Evolutionary conservation across 2,797 vertebrate genomes (phyloP).

Genomic region (Simalia tracyae): DNA sequence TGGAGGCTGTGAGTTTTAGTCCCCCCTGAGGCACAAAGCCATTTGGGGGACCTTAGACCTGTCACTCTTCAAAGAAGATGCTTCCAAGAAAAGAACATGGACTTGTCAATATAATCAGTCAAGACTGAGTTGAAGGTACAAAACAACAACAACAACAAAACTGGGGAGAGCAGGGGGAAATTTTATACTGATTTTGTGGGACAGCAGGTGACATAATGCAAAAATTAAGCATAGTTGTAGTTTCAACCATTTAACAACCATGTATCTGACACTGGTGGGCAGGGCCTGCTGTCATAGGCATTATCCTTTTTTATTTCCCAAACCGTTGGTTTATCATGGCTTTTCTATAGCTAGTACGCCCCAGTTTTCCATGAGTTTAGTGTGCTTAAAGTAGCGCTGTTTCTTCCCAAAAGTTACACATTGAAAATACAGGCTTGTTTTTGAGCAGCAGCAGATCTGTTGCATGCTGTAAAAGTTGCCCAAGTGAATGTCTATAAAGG

Average conservation of each 20-base stretch:
- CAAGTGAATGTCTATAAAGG: background rate
- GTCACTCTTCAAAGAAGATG: no score
- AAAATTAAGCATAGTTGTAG: no score
- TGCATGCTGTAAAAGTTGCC: background rate
- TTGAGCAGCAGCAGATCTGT: background rate
- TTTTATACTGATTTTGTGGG: no score
- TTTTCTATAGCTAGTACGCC: constrained; percentile 49
- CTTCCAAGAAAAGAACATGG: no score
- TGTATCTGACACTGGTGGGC: constrained; percentile 3
- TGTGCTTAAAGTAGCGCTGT: constrained; percentile 37
- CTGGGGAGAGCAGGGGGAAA: no score
- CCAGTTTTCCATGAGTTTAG: constrained; percentile 34
- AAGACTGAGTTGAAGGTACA: no score
- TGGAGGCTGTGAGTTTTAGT: no score
- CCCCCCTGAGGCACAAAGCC: no score
- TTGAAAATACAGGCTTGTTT: constrained; percentile 36
- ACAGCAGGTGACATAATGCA: no score
- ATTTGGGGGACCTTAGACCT: no score
- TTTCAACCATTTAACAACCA: background rate
- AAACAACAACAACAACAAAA: no score
- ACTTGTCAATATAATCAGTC: no score
- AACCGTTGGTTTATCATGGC: constrained; percentile 54
- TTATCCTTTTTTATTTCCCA: constrained; percentile 29
- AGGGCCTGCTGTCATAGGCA: constrained; percentile 24
- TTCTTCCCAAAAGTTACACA: constrained; percentile 37